Evolutionary conservation across 2,797 vertebrate genomes (phyloP), one percentile per base, ranked within the genome.

Genomic region (Acestrorhynchus altus): DNA sequence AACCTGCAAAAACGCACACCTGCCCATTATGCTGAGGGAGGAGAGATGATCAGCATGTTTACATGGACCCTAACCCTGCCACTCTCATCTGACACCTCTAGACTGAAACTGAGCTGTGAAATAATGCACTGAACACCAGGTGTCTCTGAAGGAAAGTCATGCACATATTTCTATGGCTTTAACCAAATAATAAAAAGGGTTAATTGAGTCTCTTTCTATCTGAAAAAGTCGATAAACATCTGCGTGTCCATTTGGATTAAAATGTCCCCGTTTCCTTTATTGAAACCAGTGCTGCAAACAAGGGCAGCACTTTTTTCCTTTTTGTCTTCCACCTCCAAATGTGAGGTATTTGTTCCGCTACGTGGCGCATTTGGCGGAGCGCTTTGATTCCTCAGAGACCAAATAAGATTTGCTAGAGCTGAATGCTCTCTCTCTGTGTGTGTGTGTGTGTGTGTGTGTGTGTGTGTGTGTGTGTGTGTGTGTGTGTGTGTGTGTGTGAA

Each of bases 351-450:
- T 89, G 92, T 91, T 88, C 83, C 88, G 90, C 90, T 85, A 87
- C 83, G 90, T 88, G 86, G 71, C 88, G 89, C 92, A 88, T 91
- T 90, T 88, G 89, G 83, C 78, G 80, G 83, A 77, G 80, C 70
- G 85, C 81, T 88, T 78, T 88, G 89, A 89, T 87, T 90, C 87
- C 85, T 88, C 88, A 89, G 86, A 79, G 79, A 81, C 86, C 85
- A 88, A 90, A 88, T 92, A 90, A 91, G 91, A 91, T 92, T 92
- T 89, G 86, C 87, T 64, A 15, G n/a, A 40, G 18, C 31, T 20
- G 35, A 63, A 60, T 56, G 35, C 52, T 56, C 22, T 24, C 10
- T 26, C 52, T 56, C 22, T 26, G 20, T 49, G 15, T 49, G 5
- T 49, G 5, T 46, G 11, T 46, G 11, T 46, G 11, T 46, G 11